Evolutionary conservation across 2,797 vertebrate species (phyloP).

Genomic region (Chloroceryle amazona): DNA sequence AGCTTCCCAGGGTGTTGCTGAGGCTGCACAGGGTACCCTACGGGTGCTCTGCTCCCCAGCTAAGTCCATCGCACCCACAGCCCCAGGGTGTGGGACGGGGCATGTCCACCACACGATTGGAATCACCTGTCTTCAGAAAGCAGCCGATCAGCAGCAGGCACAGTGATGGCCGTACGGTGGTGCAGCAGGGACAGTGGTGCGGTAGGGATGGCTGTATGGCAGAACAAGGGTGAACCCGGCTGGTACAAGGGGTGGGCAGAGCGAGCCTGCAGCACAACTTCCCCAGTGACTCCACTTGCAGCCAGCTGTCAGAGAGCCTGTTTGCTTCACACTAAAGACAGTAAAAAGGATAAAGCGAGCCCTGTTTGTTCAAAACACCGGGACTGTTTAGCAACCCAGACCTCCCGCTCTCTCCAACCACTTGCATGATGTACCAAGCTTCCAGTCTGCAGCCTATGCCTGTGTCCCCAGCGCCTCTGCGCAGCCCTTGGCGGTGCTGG

Average conservation of each 20-base stretch:
- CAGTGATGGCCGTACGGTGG: rapidly evolving
- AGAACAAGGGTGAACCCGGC: neutral
- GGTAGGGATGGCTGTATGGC: neutral
- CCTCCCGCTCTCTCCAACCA: neutral
- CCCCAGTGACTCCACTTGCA: neutral
- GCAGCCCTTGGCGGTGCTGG: neutral
- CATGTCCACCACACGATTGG: rapidly evolving
- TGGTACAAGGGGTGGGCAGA: neutral
- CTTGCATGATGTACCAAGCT: neutral
- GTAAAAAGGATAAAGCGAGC: neutral
- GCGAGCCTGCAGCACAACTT: neutral
- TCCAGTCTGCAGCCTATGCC: neutral
- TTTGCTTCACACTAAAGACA: neutral
- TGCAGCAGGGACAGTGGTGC: neutral
- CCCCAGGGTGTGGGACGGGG: rapidly evolving
- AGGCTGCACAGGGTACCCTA: neutral
- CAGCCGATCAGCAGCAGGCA: neutral
- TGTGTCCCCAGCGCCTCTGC: neutral
- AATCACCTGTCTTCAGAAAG: neutral
- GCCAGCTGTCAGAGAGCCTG: neutral
- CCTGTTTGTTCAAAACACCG: neutral
- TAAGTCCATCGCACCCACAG: neutral
- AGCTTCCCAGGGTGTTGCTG: neutral
- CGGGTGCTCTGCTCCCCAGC: neutral
- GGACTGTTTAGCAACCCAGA: neutral